These are phyloP conservation scores for Scolanthus callimorphus DNA, from an alignment of 92 coral and sea anemone genomes.

Conservation along the genomic window DNA sequence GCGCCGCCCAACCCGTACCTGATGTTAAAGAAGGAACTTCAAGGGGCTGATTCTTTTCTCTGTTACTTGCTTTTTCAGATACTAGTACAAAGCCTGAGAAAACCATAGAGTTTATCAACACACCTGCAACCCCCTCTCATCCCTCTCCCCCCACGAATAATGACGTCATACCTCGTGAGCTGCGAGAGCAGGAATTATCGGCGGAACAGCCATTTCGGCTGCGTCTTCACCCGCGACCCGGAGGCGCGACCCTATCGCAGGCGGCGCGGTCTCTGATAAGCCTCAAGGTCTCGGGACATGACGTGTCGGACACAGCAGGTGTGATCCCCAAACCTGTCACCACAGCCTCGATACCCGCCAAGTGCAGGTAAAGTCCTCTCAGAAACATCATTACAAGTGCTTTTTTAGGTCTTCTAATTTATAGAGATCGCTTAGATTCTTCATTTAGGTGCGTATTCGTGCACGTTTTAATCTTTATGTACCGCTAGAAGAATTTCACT, in stretches of 20 bases:
- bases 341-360: conserved; percentile 91
- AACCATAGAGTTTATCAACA: conserved; percentile 34
- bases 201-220: conserved; percentile 69
- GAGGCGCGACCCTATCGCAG: conserved; percentile 27
- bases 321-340: conserved; percentile 74
- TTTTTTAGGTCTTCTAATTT: too few relatives aligned
- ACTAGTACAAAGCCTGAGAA: conserved; percentile 15
- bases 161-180: conserved; percentile 4
- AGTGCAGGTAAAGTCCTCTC: conserved; percentile 78
- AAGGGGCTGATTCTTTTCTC: too few relatives aligned
- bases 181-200: conserved; percentile 52
- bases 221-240: conserved; percentile 47
- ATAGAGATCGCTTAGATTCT: too few relatives aligned
- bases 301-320: conserved; percentile 59
- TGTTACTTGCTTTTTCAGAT: too few relatives aligned
- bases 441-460: too few relatives aligned
- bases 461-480: too few relatives aligned
- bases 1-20: too few relatives aligned
- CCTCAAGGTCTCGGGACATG: conserved; percentile 52
- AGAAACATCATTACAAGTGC: too few relatives aligned
- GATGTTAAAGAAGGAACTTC: too few relatives aligned
- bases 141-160: conserved; percentile 10
- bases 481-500: too few relatives aligned
- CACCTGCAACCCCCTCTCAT: conserved; percentile 10
- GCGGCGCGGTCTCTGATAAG: conserved; percentile 47